Base-by-base conservation (phyloP, 2,797 vertebrate species). In the Carapus acus region DNA sequence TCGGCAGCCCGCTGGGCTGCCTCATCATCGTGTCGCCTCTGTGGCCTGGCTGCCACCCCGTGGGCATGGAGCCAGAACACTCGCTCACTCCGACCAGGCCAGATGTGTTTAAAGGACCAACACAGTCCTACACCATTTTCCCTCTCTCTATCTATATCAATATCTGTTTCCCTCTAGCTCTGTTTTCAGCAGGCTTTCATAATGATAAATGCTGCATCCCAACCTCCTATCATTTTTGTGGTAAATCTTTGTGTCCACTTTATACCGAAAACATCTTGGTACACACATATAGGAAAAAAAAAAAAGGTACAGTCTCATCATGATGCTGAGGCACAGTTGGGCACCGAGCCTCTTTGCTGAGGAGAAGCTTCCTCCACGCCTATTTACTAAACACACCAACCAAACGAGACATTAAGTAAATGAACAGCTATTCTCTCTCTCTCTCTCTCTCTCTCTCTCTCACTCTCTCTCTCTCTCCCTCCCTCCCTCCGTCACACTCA, bases 371-470 rank as follows among this genome's bases (percentile, higher is more conserved):
- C 49, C 59, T 61, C 72, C 58, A 38, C 42, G 12, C 40, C 53
- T 68, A 68, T 71, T 67, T 62, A 68, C 61, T 71, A 60, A 75
- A 69, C 38, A 42, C 53, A 9, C 41, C 16, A 42, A 63, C 61
- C 61, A 8, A 55, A 42, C 40, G 37, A 49, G 16, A 29, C 34
- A 17, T 8, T n/a, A 12, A 37, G 42, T 37, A 38, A 43, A 69
- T 45, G 66, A 18, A 43, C 18, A 11, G 36, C 43, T 29, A 16
- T 36, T 37, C 20, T 19, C 24, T 23, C 20, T 21, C 3, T 11
- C 23, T 9, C 15, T 45, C n/a, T 45, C 6, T 45, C 7, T 29
- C n/a, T 29, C 43, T 29, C 22, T 45, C n/a, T 45, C 43, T 23
- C 12, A 22, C 21, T 42, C 40, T 43, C 19, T 2, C 9, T 23